These are phyloP conservation scores for Ctenosaura bakeri DNA, from an alignment of 2,797 vertebrate species.

Conservation along the genomic window DNA sequence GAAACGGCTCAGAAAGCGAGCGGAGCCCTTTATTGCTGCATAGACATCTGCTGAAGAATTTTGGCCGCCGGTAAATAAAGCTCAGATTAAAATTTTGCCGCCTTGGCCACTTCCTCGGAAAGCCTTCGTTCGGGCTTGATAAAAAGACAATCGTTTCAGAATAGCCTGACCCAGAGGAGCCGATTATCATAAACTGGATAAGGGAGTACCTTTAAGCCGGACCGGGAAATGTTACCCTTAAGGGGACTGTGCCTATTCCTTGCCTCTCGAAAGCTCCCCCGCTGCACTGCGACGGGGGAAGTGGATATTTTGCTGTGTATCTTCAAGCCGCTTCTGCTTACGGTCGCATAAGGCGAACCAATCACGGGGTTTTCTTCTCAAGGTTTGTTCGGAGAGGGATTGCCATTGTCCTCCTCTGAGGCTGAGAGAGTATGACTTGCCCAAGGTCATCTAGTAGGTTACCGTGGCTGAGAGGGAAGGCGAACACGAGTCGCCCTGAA, in stretches of 20 bases:
- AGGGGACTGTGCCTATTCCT: not conserved
- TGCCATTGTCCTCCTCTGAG: too few relatives aligned
- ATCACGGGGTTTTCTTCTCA: too few relatives aligned
- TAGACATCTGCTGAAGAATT: slow-evolving; percentile 65
- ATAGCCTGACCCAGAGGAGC: not conserved
- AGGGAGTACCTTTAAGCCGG: not conserved
- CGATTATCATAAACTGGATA: not conserved
- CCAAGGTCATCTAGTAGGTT: too few relatives aligned
- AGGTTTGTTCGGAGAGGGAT: too few relatives aligned
- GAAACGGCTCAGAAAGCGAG: slow-evolving; percentile 49
- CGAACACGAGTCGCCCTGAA: too few relatives aligned
- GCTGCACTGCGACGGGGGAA: too few relatives aligned
- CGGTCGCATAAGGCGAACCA: too few relatives aligned
- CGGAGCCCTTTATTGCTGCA: slow-evolving; percentile 56
- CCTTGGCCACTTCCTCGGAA: not conserved
- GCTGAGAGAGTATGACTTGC: too few relatives aligned
- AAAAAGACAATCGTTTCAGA: slow-evolving; percentile 8
- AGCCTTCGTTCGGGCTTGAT: not conserved
- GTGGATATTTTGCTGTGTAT: too few relatives aligned
- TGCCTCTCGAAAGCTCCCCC: not conserved
- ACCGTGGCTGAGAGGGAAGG: too few relatives aligned
- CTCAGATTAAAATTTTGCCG: slow-evolving; percentile 40
- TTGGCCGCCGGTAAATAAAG: slow-evolving; percentile 60
- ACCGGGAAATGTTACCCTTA: too few relatives aligned
- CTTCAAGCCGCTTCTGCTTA: too few relatives aligned